Percentiles rank a stretch among this genome's conserved stretches.
Conservation (phyloP, 2,888 invertebrate genomes). For the Autographa pulchrina region DNA sequence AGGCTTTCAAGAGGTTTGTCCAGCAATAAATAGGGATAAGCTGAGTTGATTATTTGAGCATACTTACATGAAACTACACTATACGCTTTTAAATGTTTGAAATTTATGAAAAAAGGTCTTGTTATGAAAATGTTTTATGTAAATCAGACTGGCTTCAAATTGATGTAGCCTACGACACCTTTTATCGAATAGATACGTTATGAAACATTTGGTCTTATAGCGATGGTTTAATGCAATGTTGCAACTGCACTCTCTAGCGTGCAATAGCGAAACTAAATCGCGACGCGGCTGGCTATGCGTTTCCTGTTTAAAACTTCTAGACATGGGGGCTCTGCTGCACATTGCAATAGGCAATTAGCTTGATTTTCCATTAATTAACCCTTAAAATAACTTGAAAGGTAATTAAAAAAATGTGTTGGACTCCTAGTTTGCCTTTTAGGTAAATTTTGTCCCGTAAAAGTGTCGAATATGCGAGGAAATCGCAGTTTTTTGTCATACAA, state of each 20-base stretch:
- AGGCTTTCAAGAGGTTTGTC: no score
- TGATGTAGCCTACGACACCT: neutral
- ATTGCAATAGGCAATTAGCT: neutral
- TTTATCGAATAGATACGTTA: neutral
- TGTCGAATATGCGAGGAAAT: neutral
- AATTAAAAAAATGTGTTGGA: neutral
- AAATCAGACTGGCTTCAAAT: neutral
- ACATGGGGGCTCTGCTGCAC: slow-evolving; percentile 7
- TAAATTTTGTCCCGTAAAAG: neutral
- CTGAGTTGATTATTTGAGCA: no score
- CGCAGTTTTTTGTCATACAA: neutral
- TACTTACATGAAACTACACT: no score
- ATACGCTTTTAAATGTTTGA: no score
- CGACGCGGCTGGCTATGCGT: slow-evolving; percentile 4
- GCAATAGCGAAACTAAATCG: slow-evolving; percentile 10
- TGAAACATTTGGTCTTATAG: neutral
- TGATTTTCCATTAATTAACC: neutral
- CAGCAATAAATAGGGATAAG: no score
- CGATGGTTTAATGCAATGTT: neutral
- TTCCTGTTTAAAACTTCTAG: neutral
- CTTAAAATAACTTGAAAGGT: neutral
- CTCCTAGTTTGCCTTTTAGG: neutral
- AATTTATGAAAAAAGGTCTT: no score
- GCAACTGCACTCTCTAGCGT: slow-evolving; percentile 8
- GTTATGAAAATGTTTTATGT: no score